phyloP scores from a whole-genome alignment of 2,888 invertebrate species.

The Drosophila putrida region DNA sequence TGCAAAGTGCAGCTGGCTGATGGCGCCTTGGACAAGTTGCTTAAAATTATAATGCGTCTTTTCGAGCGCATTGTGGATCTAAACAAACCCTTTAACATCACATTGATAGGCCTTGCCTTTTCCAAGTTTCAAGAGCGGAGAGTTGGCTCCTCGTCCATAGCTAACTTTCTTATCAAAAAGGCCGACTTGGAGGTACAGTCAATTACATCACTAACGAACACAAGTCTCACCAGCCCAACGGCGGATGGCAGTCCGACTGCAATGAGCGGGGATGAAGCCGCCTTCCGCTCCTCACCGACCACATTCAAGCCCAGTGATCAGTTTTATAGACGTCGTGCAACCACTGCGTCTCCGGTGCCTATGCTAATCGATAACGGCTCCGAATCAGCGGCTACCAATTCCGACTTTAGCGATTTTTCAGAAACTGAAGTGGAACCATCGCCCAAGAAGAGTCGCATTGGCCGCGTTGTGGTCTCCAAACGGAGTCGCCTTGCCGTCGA shows the following conservation, averaged over 20 bases:
- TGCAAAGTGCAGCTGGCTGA: constrained; percentile 85
- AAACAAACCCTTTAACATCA: constrained; percentile 91
- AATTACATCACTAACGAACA: constrained; percentile 88
- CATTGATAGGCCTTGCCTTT: constrained; percentile 92
- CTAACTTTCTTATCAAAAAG: constrained; percentile 90
- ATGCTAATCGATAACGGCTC: constrained; percentile 83
- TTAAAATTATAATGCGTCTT: constrained; percentile 90
- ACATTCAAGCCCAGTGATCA: constrained; percentile 84
- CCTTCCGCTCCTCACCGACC: constrained; percentile 83
- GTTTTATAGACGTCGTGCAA: constrained; percentile 83
- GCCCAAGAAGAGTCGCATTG: constrained; percentile 89
- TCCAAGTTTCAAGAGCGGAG: constrained; percentile 91
- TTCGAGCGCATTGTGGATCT: constrained; percentile 91
- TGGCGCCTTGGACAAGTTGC: constrained; percentile 88
- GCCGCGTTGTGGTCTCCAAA: constrained; percentile 86
- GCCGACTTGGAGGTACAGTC: constrained; percentile 91
- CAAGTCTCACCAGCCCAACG: constrained; percentile 69
- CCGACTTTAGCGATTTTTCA: constrained; percentile 87
- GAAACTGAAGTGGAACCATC: constrained; percentile 91
- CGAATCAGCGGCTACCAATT: constrained; percentile 84
- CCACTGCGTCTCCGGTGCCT: constrained; percentile 83
- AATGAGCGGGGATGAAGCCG: constrained; percentile 70
- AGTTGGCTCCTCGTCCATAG: constrained; percentile 90
- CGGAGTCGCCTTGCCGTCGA: constrained; percentile 84
- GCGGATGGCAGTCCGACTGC: constrained; percentile 56